Evolutionary conservation across 1,140 invertebrate genomes (phyloP), one percentile per base, ranked within the genome.

Genomic region (Trichonephila clavipes): DNA sequence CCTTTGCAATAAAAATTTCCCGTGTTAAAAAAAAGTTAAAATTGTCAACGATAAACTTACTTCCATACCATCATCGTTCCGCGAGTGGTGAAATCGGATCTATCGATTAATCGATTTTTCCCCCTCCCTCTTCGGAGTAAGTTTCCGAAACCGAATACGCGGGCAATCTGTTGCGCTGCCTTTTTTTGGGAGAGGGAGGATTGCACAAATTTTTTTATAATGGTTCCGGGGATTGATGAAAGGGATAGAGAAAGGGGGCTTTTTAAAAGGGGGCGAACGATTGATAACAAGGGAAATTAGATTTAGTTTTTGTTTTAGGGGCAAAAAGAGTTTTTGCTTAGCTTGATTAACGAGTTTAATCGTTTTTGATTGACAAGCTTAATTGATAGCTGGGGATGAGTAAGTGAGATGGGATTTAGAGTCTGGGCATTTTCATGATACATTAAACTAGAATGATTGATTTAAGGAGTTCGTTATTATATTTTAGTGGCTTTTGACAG

Each of bases 91-190:
- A 82, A 81, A 90, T 82, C 89, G 72, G 72, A 62, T 81, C n/a
- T 51, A 90, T 90, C 89, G 89, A 90, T 90, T 90, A 90, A 82
- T 90, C 87, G 87, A 88, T 88, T 88, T 64, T 10, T 40, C 6
- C 12, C 64, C 34, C 64, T 24, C 59, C 24, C 58, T 81, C n/a
- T 40, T 81, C 24, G 58, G 58, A 72, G 61, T 90, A 90, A 81
- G 72, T 90, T 90, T 90, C 51, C 72, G 69, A 24, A 90, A 90
- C 72, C 88, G 58, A 90, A 90, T 72, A 82, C 69, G 51, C 21
- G 51, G 16, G 58, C 89, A 90, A 90, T 90, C 89, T 90, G 89
- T 90, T 90, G 66, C 89, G 18, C 51, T 61, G 69, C 19, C 69
- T 89, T 89, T 90, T 69, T 69, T n/a, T 24, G 8, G 66, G 66